A percentile compares a stretch with the other conserved stretches of the same genome.
Evolutionary conservation across 2,113 vertebrate genomes (phyloP).

Genomic region (Coturnix japonica): DNA sequence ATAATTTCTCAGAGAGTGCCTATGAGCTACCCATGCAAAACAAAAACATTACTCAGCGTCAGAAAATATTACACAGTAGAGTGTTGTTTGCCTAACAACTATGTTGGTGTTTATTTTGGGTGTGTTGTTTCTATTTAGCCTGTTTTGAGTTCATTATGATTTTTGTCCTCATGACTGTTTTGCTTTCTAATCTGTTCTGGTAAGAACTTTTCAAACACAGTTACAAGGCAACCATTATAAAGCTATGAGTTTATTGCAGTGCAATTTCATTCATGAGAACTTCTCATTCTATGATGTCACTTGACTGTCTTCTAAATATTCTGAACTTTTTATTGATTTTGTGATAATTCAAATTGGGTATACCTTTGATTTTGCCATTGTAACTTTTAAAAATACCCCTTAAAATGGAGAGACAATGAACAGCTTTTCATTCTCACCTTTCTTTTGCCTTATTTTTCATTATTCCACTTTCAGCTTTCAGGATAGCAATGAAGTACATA

Average conservation of each 20-base stretch:
- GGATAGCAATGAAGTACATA: background rate
- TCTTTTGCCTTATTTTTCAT: background rate
- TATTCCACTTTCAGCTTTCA: background rate
- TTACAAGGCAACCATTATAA: background rate
- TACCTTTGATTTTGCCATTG: background rate
- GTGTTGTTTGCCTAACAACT: background rate
- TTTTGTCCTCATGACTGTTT: background rate
- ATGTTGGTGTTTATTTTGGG: background rate
- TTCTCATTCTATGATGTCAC: background rate
- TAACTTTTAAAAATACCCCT: background rate
- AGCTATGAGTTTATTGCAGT: background rate
- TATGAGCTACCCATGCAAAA: constrained; percentile 39
- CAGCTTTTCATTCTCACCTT: background rate
- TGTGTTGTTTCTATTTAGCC: background rate
- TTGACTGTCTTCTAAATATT: background rate
- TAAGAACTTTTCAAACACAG: background rate
- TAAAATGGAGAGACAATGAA: background rate
- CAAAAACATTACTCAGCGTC: constrained; percentile 30
- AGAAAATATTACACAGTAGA: constrained; percentile 18
- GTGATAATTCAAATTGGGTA: background rate
- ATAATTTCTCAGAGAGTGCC: constrained; percentile 45
- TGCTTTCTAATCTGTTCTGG: background rate
- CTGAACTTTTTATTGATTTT: background rate
- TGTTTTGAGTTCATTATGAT: background rate
- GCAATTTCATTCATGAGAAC: background rate